phyloP scores from a whole-genome alignment of 2,113 vertebrate species.

The Chaetops frenatus region DNA sequence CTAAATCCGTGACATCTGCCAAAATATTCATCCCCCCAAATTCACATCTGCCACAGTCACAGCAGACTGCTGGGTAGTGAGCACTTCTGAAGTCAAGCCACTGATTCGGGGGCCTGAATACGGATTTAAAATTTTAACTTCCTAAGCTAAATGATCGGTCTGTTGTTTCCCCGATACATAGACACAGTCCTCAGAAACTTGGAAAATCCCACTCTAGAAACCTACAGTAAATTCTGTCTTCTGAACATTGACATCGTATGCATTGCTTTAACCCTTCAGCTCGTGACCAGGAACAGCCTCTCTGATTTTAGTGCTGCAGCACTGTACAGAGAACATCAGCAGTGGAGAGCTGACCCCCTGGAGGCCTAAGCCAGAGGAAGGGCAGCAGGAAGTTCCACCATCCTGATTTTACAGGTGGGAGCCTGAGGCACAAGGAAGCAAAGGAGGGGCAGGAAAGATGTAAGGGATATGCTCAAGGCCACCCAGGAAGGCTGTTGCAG shows the following conservation, averaged over 20 bases:
- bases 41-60: background rate
- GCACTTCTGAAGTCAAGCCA: background rate
- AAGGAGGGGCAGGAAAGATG: conserved; percentile 29
- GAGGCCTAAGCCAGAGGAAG: background rate
- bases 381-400: background rate
- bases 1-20: background rate
- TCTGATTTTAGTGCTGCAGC: background rate
- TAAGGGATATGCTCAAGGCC: background rate
- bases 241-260: background rate
- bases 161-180: fast-evolving
- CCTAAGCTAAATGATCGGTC: background rate
- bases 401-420: background rate
- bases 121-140: background rate
- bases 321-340: background rate
- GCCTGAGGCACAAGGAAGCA: background rate
- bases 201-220: background rate
- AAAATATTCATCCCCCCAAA: background rate
- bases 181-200: background rate
- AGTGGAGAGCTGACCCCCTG: background rate
- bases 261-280: background rate
- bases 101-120: background rate
- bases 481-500: conserved; percentile 18
- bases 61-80: background rate
- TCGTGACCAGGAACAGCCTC: background rate
- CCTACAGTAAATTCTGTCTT: background rate